Percentiles rank a stretch among this genome's conserved stretches.
Evolutionary conservation across 2,797 vertebrate species (phyloP).

Genomic region (Nasua narica): DNA sequence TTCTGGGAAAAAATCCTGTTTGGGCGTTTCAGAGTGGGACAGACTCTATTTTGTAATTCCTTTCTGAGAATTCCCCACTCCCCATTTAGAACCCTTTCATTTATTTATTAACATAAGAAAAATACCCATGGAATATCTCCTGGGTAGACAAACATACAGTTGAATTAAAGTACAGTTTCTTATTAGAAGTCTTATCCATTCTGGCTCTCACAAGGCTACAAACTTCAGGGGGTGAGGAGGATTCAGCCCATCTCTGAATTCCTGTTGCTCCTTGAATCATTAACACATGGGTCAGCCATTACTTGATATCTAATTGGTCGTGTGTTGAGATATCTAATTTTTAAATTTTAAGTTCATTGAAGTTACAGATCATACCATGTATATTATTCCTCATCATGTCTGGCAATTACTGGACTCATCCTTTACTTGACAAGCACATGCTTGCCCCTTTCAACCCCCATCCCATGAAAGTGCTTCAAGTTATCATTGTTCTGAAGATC

Average conservation of each 20-base stretch:
- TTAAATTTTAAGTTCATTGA: not conserved
- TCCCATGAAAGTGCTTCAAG: not conserved
- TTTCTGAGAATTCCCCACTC: conserved; percentile 16
- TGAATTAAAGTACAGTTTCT: not conserved
- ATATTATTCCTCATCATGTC: not conserved
- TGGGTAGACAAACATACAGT: not conserved
- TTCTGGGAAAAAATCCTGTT: conserved; percentile 28
- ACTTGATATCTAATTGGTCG: not conserved
- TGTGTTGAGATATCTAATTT: not conserved
- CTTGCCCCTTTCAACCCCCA: not conserved
- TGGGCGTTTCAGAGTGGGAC: conserved; percentile 13
- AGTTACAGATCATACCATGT: not conserved
- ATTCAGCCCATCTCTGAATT: not conserved
- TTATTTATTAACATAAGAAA: conserved; percentile 49
- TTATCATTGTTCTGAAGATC: not conserved
- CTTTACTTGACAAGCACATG: not conserved
- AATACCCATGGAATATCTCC: not conserved
- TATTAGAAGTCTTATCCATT: not conserved
- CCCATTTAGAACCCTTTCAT: conserved; percentile 2
- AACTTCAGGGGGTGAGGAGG: not conserved
- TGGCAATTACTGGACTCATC: not conserved
- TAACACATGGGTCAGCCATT: not conserved
- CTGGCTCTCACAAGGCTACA: not conserved
- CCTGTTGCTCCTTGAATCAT: not conserved
- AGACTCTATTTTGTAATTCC: conserved; percentile 7